Evolutionary conservation across 2,888 invertebrate species (phyloP).

Genomic region (Dyspetes luteomarginatus): DNA sequence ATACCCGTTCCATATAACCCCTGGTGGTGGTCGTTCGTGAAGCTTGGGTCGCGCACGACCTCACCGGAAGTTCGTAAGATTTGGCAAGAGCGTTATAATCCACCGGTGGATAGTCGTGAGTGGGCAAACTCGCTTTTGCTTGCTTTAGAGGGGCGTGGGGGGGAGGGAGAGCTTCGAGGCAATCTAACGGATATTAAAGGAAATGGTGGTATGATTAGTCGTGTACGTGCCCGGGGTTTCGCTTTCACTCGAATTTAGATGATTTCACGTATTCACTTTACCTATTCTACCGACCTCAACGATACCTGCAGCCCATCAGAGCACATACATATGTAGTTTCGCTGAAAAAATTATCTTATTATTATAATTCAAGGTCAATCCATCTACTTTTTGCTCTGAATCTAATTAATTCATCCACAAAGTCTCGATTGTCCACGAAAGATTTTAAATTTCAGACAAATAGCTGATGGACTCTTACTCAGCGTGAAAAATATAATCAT

Average conservation of each 20-base stretch:
- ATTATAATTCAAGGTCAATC: too few relatives aligned
- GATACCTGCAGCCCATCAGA: background rate
- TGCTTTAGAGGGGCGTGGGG: too few relatives aligned
- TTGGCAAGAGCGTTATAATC: conserved; percentile 73
- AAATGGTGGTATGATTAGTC: conserved; percentile 84
- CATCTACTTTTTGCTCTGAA: too few relatives aligned
- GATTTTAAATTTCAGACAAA: too few relatives aligned
- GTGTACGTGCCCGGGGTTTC: conserved; percentile 82
- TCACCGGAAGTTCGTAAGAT: conserved; percentile 82
- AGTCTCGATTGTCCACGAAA: too few relatives aligned
- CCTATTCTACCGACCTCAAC: conserved; percentile 16
- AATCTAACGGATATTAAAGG: conserved; percentile 83
- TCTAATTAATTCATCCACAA: too few relatives aligned
- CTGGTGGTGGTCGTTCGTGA: conserved; percentile 52
- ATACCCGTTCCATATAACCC: conserved; percentile 62
- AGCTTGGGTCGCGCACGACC: conserved; percentile 72
- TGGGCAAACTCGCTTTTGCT: conserved; percentile 56
- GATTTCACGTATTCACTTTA: conserved; percentile 64
- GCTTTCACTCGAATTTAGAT: conserved; percentile 72
- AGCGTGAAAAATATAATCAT: too few relatives aligned
- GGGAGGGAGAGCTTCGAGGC: conserved; percentile 68
- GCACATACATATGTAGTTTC: too few relatives aligned
- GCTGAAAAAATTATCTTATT: too few relatives aligned
- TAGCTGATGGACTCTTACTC: too few relatives aligned
- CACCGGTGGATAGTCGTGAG: conserved; percentile 64